Base-by-base conservation (phyloP, 37 sponge, comb jelly and placozoan species). In the Oscarella lobularis region DNA sequence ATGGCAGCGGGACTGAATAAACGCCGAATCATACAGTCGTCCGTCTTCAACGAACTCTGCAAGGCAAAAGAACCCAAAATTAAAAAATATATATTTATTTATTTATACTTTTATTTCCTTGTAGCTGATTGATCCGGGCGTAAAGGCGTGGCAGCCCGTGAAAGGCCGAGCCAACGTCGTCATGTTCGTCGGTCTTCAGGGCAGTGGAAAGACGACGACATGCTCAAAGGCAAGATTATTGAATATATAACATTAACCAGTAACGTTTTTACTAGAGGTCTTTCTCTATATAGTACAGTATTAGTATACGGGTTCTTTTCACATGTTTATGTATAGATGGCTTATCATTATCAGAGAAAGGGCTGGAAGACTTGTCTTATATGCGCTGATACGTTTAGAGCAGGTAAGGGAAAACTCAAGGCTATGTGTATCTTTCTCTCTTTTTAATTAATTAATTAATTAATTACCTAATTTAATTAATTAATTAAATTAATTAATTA, bases 121-220 rank as follows among this genome's bases (percentile, higher is more conserved):
- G 35, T 31, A 84, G 82, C 79, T 91, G 33, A 67, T 91, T 0
- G 92, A 91, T 67, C 92, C 93, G 0, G 88, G 88, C 27, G 98
- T 92, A 36, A 87, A 87, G 38, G 78, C 83, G 5, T 96, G 98
- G 98, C 84, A 89, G 37, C 90, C 98, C 3, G 73, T 74, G 3
- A 96, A 96, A 78, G 90, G 93, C 5, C 78, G 77, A 68, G 73
- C 76, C 38, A 96, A 96, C 69, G 84, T 96, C 67, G 88, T 96
- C 80, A 96, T 96, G 98, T 96, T 96, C 68, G 98, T 96, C 0
- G 98, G 98, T 0, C 74, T 96, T 31, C 98, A 96, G 79, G 98
- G 98, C 33, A 87, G 93, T 74, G 98, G 98, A 65, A 96, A 96
- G 68, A 96, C 98, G 0, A 96, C 98, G 55, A 96, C 98, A 27